Evolutionary conservation across 2,888 invertebrate genomes (phyloP).

Genomic region (Chloroclystis v-ata): DNA sequence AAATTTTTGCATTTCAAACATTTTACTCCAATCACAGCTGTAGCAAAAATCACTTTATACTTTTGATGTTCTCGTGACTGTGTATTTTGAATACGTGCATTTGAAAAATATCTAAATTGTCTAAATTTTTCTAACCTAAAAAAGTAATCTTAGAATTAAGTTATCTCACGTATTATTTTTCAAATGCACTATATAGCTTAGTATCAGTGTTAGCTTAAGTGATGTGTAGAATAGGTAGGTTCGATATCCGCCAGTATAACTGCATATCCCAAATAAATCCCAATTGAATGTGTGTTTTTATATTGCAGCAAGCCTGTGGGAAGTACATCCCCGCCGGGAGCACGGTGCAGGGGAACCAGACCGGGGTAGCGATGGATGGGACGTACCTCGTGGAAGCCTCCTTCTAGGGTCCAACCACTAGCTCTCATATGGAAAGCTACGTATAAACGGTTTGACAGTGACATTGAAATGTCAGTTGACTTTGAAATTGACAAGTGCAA

Average conservation of each 20-base stretch:
- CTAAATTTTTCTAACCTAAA: neutral
- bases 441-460: slow-evolving; percentile 43
- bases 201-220: slow-evolving; percentile 33
- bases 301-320: slow-evolving; percentile 87
- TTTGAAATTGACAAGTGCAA: slow-evolving; percentile 15
- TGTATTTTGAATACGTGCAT: slow-evolving; percentile 28
- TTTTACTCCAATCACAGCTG: slow-evolving; percentile 37
- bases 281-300: slow-evolving; percentile 16
- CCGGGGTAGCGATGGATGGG: slow-evolving; percentile 89
- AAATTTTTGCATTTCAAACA: slow-evolving; percentile 31
- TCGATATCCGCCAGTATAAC: slow-evolving; percentile 18
- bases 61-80: slow-evolving; percentile 35
- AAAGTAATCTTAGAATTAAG: neutral
- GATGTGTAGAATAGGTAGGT: slow-evolving; percentile 39
- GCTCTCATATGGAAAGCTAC: slow-evolving; percentile 64
- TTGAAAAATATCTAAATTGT: neutral
- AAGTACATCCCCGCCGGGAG: slow-evolving; percentile 92
- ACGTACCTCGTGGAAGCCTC: slow-evolving; percentile 91
- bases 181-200: slow-evolving; percentile 28
- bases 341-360: slow-evolving; percentile 88
- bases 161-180: neutral
- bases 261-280: neutral
- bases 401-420: slow-evolving; percentile 79
- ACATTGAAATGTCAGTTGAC: slow-evolving; percentile 30
- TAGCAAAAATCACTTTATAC: slow-evolving; percentile 31